phyloP scores from a whole-genome alignment of 2,888 invertebrate genomes.

The Xylota sylvarum region DNA sequence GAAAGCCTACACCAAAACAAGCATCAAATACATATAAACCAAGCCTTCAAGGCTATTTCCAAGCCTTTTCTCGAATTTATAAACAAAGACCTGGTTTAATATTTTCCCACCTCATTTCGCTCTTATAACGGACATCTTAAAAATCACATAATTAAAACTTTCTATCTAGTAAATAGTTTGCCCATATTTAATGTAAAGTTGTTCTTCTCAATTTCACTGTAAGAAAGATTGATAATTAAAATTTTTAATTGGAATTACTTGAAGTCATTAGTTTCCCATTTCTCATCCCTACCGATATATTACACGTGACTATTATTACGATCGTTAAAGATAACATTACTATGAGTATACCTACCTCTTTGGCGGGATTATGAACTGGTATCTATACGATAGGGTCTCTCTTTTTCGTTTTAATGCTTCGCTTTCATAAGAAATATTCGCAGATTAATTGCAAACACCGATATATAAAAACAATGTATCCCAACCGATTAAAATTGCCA shows the following conservation, averaged over 20 bases:
- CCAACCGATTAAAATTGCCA: conserved; percentile 2
- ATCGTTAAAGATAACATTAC: not conserved
- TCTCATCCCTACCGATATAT: not conserved
- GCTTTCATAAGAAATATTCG: conserved; percentile 24
- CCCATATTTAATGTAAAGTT: not conserved
- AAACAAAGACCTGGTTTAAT: too few relatives aligned
- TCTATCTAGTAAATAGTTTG: not conserved
- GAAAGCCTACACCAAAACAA: too few relatives aligned
- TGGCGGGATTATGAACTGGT: conserved; percentile 1
- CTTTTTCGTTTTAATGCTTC: not conserved
- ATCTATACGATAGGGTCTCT: not conserved
- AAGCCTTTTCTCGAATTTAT: too few relatives aligned
- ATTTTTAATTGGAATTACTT: not conserved
- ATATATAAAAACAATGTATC: conserved; percentile 21
- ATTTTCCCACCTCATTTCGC: too few relatives aligned
- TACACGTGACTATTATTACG: not conserved
- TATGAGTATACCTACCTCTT: too few relatives aligned
- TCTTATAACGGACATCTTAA: too few relatives aligned
- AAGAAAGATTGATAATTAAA: conserved; percentile 10
- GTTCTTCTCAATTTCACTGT: not conserved
- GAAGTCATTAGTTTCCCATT: not conserved
- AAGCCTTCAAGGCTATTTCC: too few relatives aligned
- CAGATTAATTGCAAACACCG: conserved; percentile 13
- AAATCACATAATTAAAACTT: not conserved
- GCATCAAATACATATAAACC: too few relatives aligned